A percentile compares a stretch with the other conserved stretches of the same genome.
Evolutionary conservation across 1,140 invertebrate species (phyloP).

Genomic region (Megalopta genalis): DNA sequence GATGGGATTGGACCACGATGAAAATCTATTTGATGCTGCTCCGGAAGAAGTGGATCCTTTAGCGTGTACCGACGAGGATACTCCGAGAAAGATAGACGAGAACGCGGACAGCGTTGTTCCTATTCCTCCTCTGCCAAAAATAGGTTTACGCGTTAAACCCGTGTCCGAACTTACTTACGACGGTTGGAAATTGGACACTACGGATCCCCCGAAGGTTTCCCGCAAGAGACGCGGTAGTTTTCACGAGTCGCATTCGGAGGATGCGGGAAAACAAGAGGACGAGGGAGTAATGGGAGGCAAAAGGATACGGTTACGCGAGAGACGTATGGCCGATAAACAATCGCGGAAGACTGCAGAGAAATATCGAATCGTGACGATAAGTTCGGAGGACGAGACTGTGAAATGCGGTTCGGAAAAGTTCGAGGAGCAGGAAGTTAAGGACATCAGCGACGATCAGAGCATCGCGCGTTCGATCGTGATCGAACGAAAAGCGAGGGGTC

Average conservation of each 20-base stretch:
- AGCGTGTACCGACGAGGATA: slow-evolving; percentile 61
- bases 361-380: slow-evolving; percentile 72
- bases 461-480: slow-evolving; percentile 40
- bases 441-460: slow-evolving; percentile 56
- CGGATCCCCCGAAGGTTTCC: slow-evolving; percentile 59
- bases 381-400: slow-evolving; percentile 72
- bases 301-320: slow-evolving; percentile 80
- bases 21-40: slow-evolving; percentile 63
- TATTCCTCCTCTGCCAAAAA: slow-evolving; percentile 44
- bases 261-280: slow-evolving; percentile 43
- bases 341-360: slow-evolving; percentile 82
- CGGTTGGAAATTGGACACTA: slow-evolving; percentile 72
- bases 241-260: slow-evolving; percentile 72
- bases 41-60: slow-evolving; percentile 71
- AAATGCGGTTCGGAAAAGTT: slow-evolving; percentile 55
- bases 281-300: slow-evolving; percentile 76
- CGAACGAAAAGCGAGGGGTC: slow-evolving; percentile 66
- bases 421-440: slow-evolving; percentile 55
- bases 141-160: slow-evolving; percentile 73
- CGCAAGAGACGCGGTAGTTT: slow-evolving; percentile 73
- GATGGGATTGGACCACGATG: slow-evolving; percentile 68
- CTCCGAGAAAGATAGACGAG: slow-evolving; percentile 45
- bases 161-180: slow-evolving; percentile 71
- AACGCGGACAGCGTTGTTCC: background rate
- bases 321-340: slow-evolving; percentile 78